A percentile compares a stretch with the other conserved stretches of the same genome.
These are phyloP conservation scores for Sinella curviseta DNA, from an alignment of 1,140 invertebrate genomes.

Conservation along the genomic window DNA sequence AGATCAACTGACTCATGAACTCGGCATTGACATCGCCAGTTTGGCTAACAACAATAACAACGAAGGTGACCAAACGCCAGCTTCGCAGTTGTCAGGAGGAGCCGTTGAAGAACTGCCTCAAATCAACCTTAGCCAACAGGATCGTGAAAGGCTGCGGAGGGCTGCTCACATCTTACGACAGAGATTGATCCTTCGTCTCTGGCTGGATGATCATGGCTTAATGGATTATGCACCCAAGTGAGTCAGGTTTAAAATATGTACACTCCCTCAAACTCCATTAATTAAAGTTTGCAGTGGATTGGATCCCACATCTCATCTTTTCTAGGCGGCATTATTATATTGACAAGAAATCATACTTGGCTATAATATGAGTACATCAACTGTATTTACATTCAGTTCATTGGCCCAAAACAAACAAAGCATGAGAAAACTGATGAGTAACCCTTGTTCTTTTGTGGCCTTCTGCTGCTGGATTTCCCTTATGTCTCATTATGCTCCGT, in stretches of 20 bases:
- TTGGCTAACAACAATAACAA: background rate
- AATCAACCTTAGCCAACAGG: constrained; percentile 56
- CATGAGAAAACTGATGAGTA: constrained; percentile 21
- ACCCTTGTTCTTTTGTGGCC: constrained; percentile 21
- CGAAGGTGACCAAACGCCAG: constrained; percentile 15
- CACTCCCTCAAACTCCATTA: background rate
- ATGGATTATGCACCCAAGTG: constrained; percentile 74
- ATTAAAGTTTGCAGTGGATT: background rate
- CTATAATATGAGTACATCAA: background rate
- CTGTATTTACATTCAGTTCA: background rate
- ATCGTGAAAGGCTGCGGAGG: constrained; percentile 74
- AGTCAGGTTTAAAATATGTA: constrained; percentile 39
- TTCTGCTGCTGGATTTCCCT: no score
- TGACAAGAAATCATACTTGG: no score
- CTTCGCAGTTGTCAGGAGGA: background rate
- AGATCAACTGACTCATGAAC: constrained; percentile 54
- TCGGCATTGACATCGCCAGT: constrained; percentile 72
- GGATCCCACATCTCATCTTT: no score
- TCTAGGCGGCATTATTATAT: no score
- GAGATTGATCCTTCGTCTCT: constrained; percentile 75
- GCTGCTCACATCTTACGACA: constrained; percentile 75
- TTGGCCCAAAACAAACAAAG: background rate
- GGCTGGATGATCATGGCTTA: constrained; percentile 72
- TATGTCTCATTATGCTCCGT: no score
- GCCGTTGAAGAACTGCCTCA: background rate